Percentiles rank a stretch among this genome's conserved stretches.
phyloP scores from a whole-genome alignment of 2,888 invertebrate species.

The Leucania comma region DNA sequence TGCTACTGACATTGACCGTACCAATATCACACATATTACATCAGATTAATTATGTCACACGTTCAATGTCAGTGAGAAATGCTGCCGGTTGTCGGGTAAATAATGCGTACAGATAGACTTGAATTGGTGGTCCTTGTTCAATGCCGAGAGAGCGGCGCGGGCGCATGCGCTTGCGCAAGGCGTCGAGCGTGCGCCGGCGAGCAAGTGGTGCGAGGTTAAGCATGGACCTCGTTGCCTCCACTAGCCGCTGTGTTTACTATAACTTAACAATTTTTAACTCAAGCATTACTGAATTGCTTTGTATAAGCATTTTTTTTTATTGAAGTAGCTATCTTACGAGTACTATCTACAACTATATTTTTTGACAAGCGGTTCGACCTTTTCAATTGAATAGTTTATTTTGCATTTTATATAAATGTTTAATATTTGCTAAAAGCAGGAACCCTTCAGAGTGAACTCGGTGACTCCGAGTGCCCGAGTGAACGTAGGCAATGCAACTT shows the following conservation, averaged over 20 bases:
- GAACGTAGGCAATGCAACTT: constrained; percentile 11
- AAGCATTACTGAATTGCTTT: background rate
- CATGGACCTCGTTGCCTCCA: constrained; percentile 77
- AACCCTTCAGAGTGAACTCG: background rate
- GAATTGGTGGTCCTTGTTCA: constrained; percentile 80
- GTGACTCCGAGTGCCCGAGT: background rate
- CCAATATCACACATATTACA: constrained; percentile 53
- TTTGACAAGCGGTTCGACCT: background rate
- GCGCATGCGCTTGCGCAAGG: constrained; percentile 71
- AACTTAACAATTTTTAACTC: constrained; percentile 28
- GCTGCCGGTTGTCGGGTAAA: constrained; percentile 60
- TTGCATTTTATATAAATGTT: background rate
- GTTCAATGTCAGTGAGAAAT: constrained; percentile 62
- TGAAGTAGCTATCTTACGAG: too few relatives aligned
- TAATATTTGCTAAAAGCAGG: background rate
- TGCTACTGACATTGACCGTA: constrained; percentile 50
- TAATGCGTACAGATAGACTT: constrained; percentile 59
- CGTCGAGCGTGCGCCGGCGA: constrained; percentile 65
- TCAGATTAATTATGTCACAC: constrained; percentile 60
- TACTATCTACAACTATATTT: background rate
- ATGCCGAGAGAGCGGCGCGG: constrained; percentile 87
- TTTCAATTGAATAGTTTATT: background rate
- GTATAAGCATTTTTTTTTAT: background rate
- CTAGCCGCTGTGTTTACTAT: constrained; percentile 40
- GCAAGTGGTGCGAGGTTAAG: constrained; percentile 88